Evolutionary conservation across 2,113 vertebrate genomes (phyloP).

Genomic region (Burhinus bistriatus): DNA sequence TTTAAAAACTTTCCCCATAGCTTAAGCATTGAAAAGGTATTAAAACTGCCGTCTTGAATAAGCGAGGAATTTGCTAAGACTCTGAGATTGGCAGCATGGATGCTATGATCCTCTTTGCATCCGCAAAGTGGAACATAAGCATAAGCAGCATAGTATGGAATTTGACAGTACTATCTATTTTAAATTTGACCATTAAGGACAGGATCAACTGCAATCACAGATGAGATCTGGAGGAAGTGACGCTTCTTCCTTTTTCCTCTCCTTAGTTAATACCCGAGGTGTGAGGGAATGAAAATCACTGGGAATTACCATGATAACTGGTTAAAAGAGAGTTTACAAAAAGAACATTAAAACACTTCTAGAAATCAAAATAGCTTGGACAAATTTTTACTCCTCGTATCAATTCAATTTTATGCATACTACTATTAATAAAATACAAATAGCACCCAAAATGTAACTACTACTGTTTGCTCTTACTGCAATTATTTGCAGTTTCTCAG

Average conservation of each 20-base stretch:
- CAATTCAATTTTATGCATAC: not conserved
- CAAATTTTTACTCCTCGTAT: not conserved
- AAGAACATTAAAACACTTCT: not conserved
- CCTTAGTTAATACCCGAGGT: not conserved
- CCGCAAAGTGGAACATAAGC: not conserved
- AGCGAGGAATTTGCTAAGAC: not conserved
- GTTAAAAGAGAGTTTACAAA: not conserved
- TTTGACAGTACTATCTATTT: not conserved
- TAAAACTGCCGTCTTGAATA: not conserved
- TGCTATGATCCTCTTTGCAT: not conserved
- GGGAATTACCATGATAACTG: not conserved
- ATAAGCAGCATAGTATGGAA: not conserved
- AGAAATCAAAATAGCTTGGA: not conserved
- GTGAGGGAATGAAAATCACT: not conserved
- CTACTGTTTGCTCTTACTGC: not conserved
- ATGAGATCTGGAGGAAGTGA: not conserved
- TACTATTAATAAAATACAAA: not conserved
- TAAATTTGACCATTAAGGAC: not conserved
- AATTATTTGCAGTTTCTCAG: not conserved
- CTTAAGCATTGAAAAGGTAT: not conserved
- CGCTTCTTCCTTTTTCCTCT: not conserved
- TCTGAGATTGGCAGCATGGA: not conserved
- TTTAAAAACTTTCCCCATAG: not conserved
- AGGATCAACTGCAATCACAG: not conserved
- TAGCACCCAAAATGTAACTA: rapidly evolving